These are phyloP conservation scores for Agelaius phoeniceus DNA, from an alignment of 2,113 vertebrate genomes.

Conservation along the genomic window DNA sequence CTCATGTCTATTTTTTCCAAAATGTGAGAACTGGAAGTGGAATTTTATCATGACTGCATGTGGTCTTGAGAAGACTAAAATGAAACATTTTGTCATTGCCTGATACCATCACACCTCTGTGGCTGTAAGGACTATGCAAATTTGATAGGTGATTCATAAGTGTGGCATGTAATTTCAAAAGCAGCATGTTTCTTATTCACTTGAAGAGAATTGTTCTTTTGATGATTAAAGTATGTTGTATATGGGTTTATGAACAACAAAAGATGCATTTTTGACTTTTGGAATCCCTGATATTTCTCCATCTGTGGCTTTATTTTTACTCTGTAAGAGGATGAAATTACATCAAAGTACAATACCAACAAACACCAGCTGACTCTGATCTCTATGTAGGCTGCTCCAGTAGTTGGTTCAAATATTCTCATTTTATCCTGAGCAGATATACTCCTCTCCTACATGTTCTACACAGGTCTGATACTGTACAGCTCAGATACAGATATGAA, in stretches of 20 bases:
- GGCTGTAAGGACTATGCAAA: neutral
- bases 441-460: neutral
- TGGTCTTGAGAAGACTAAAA: neutral
- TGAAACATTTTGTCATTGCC: neutral
- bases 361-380: neutral
- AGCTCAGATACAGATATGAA: neutral
- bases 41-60: neutral
- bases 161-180: neutral
- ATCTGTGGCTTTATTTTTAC: slow-evolving; percentile 2
- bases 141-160: neutral
- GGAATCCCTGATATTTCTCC: neutral
- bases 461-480: neutral
- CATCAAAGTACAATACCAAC: neutral
- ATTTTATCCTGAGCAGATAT: neutral
- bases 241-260: neutral
- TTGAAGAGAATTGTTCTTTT: neutral
- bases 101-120: neutral
- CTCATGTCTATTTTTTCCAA: neutral
- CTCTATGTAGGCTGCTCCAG: neutral
- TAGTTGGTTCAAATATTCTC: neutral
- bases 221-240: neutral
- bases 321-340: neutral
- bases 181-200: neutral
- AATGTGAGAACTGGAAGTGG: neutral
- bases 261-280: slow-evolving; percentile 13